Percentiles rank a stretch among this genome's conserved stretches.
These are phyloP conservation scores for Melipona quadrifasciata DNA, from an alignment of 1,140 invertebrate genomes.

Conservation along the genomic window DNA sequence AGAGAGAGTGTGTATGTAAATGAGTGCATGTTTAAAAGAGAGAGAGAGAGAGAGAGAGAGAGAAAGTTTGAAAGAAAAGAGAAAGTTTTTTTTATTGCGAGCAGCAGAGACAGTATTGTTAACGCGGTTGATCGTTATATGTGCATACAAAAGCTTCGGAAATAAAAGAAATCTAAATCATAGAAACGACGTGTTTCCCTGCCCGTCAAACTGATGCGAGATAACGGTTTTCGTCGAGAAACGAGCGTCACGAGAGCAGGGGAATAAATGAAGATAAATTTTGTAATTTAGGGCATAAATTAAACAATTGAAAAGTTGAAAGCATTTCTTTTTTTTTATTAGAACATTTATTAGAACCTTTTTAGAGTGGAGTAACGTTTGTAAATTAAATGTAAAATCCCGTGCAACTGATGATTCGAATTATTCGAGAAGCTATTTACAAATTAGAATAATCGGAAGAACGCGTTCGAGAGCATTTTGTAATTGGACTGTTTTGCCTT, in stretches of 20 bases:
- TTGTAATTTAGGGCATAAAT: background rate
- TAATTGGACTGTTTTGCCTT: background rate
- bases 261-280: background rate
- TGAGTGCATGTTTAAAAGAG: background rate
- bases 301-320: too few relatives aligned
- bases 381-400: too few relatives aligned
- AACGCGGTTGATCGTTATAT: constrained; percentile 62
- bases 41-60: constrained; percentile 17
- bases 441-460: too few relatives aligned
- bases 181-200: constrained; percentile 5
- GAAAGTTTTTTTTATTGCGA: constrained; percentile 25
- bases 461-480: too few relatives aligned
- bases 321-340: too few relatives aligned
- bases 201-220: background rate
- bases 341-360: too few relatives aligned
- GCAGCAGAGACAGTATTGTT: constrained; percentile 57
- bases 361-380: too few relatives aligned
- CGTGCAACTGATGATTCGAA: too few relatives aligned
- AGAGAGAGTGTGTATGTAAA: background rate
- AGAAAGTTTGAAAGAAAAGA: background rate
- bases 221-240: background rate
- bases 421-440: too few relatives aligned
- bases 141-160: constrained; percentile 62
- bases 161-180: constrained; percentile 59
- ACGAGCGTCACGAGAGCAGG: too few relatives aligned